Conservation (phyloP, 2,113 vertebrate species). For the Potamarius usumacintae region DNA sequence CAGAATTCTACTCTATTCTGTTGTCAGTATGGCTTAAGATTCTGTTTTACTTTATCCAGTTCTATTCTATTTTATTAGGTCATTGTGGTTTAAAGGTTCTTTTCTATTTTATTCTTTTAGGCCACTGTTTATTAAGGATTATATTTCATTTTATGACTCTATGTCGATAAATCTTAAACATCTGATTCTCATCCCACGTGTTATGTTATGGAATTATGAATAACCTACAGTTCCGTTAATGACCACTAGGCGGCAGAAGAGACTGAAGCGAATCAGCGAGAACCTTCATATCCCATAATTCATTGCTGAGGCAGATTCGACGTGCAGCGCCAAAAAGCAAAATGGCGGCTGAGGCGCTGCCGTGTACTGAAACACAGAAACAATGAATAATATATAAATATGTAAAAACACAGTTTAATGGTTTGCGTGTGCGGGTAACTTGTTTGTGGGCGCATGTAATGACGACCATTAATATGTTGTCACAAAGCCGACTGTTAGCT, state of each 20-base stretch:
- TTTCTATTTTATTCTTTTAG: background rate
- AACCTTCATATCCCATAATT: slow-evolving; percentile 17
- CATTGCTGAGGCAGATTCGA: slow-evolving; percentile 5
- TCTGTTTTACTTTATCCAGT: no score
- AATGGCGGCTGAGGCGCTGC: background rate
- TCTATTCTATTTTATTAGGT: background rate
- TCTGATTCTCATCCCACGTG: background rate
- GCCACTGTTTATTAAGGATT: background rate
- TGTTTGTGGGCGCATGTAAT: background rate
- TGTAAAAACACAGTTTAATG: background rate
- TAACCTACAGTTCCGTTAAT: background rate
- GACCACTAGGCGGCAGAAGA: slow-evolving; percentile 46
- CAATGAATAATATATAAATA: background rate
- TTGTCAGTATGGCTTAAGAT: background rate
- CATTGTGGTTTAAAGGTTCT: background rate
- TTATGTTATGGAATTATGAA: background rate
- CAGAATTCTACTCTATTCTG: background rate
- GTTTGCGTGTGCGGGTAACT: background rate
- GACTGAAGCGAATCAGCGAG: background rate
- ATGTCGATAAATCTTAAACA: background rate
- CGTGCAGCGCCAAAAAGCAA: background rate
- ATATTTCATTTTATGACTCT: background rate
- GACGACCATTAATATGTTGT: background rate
- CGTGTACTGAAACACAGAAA: background rate
- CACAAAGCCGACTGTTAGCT: background rate